Evolutionary conservation across 1,140 invertebrate genomes (phyloP).

Genomic region (Monomorium pharaonis): DNA sequence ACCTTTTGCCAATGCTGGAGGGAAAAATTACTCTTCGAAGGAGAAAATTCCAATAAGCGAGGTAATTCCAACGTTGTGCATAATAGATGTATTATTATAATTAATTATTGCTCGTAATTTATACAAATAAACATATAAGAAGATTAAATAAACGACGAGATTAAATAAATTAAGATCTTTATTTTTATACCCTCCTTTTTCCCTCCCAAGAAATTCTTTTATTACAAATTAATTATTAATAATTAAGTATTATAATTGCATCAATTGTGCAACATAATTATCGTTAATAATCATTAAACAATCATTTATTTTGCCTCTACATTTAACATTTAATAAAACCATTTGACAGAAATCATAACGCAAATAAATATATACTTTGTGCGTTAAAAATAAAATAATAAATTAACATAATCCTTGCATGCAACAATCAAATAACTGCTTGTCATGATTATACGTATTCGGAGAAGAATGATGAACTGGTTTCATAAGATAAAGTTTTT

Average conservation of each 20-base stretch:
- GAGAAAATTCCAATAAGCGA: slow-evolving; percentile 32
- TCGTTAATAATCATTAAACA: not conserved
- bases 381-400: not conserved
- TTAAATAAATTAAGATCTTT: slow-evolving; percentile 20
- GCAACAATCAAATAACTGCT: not conserved
- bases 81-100: slow-evolving; percentile 74
- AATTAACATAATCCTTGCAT: not conserved
- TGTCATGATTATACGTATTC: not conserved
- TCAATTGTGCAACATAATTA: not conserved
- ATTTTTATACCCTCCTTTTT: not conserved
- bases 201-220: not conserved
- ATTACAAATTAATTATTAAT: not conserved
- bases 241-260: not conserved
- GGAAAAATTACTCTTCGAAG: slow-evolving; percentile 32
- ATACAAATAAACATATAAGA: slow-evolving; percentile 71
- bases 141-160: slow-evolving; percentile 62
- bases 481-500: not conserved
- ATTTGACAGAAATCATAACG: not conserved
- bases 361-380: not conserved
- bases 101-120: slow-evolving; percentile 77
- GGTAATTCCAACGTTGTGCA: slow-evolving; percentile 72
- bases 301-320: not conserved
- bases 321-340: not conserved
- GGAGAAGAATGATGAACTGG: not conserved
- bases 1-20: slow-evolving; percentile 61